Base-by-base conservation (phyloP, 2,797 vertebrate genomes). In the Aphelocoma californica region DNA sequence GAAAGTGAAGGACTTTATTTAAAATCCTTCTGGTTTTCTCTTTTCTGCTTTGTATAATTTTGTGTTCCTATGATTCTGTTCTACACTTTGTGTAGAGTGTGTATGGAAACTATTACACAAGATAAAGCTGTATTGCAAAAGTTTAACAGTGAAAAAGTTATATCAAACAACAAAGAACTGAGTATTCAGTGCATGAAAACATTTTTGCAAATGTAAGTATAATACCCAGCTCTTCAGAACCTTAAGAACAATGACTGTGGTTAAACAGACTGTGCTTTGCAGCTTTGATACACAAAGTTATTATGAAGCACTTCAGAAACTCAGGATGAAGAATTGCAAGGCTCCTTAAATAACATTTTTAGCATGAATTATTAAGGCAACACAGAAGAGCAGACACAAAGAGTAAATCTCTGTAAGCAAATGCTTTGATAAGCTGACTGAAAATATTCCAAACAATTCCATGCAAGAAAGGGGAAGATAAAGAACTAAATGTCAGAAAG, bases 321-420 rank as follows among this genome's bases (percentile, higher is more conserved):
- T 84, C 40, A 64, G 24, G 88, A 57, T 40, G 53, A 85, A 80
- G 38, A 77, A 67, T 24, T 75, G 18, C 29, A 56, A 75, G 20
- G 21, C 40, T 92, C 34, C 26, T 86, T 81, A 84, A 91, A 75
- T 42, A 93, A 57, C 6, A 51, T 75, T 91, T 83, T 36, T 75
- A 74, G 34, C 31, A 90, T 44, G 36, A 94, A 81, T 92, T 95
- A 94, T 83, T 90, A 56, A 88, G 19, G 48, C 38, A 86, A 18
- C 15, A 48, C 23, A 82, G 29, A 75, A 94, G 74, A 88, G 28
- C 44, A 78, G 81, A 53, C 36, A 58, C 15, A 73, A 88, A 70
- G 89, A 57, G 9, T 62, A 90, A 84, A 92, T 73, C 9, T 91
- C 36, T 58, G 26, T 56, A 72, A 92, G 44, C 23, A 95, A 81